These are phyloP conservation scores for Hydrotaea diabolus DNA, from an alignment of 2,888 invertebrate species.

Conservation along the genomic window DNA sequence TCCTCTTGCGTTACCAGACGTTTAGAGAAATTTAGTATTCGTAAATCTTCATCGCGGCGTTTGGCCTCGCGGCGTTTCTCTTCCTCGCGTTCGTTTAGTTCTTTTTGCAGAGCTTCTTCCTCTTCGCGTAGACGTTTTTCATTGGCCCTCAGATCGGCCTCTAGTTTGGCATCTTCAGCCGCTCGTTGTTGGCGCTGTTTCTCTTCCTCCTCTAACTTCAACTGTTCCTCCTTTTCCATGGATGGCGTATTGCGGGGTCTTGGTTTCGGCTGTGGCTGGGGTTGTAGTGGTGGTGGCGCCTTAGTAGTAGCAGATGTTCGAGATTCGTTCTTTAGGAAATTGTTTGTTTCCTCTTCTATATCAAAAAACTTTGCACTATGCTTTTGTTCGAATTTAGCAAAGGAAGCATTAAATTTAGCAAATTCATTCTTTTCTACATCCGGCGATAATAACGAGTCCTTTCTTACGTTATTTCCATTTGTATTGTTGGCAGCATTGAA, in stretches of 20 bases:
- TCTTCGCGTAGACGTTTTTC: conserved; percentile 73
- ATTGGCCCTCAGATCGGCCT: conserved; percentile 72
- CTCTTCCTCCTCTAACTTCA: conserved; percentile 44
- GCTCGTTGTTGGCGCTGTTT: conserved; percentile 60
- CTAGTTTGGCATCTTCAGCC: conserved; percentile 73
- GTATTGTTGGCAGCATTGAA: conserved; percentile 15
- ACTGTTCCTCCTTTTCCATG: conserved; percentile 47
- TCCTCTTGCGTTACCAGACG: conserved; percentile 73
- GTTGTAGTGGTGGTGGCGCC: conserved; percentile 62
- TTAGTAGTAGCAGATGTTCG: conserved; percentile 41
- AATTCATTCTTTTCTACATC: conserved; percentile 73
- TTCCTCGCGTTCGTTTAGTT: conserved; percentile 71
- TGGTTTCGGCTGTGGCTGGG: conserved; percentile 69
- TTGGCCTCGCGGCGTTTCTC: conserved; percentile 74
- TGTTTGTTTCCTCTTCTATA: conserved; percentile 67
- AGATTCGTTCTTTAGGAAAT: conserved; percentile 66
- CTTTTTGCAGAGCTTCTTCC: conserved; percentile 72
- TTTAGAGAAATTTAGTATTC: conserved; percentile 73
- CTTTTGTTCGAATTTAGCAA: conserved; percentile 76
- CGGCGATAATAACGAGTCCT: conserved; percentile 68
- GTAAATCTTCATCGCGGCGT: conserved; percentile 75
- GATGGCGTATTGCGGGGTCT: conserved; percentile 41
- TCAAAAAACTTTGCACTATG: conserved; percentile 74
- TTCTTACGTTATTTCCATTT: conserved; percentile 27
- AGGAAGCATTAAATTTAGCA: conserved; percentile 74